phyloP scores from a whole-genome alignment of 2,888 invertebrate species.

The Zaprionus lineosus region DNA sequence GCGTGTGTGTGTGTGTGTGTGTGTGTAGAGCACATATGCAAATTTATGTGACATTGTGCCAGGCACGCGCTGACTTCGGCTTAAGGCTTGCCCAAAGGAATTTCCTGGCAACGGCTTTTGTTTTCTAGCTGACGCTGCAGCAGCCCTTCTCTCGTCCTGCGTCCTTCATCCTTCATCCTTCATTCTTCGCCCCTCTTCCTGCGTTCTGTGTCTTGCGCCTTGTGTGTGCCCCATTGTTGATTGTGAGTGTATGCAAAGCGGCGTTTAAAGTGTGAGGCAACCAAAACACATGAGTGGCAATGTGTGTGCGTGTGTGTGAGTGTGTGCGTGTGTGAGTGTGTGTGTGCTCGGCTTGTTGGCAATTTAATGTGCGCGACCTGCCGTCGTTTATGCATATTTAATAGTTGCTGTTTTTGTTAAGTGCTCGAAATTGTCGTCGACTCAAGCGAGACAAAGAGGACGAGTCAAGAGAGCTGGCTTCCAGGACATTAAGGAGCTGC shows the following conservation, averaged over 20 bases:
- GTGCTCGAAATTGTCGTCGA: constrained; percentile 69
- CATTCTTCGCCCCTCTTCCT: no score
- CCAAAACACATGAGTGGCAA: constrained; percentile 25
- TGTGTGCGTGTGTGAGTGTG: constrained; percentile 13
- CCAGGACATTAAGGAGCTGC: constrained; percentile 33
- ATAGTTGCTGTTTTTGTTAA: constrained; percentile 79
- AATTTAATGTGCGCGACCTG: constrained; percentile 73
- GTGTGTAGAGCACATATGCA: constrained; percentile 47
- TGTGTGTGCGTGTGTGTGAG: constrained; percentile 6
- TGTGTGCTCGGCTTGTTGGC: constrained; percentile 57
- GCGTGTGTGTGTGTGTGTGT: constrained; percentile 1
- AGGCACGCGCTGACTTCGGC: constrained; percentile 71
- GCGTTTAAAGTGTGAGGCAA: constrained; percentile 64
- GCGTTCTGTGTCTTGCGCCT: no score
- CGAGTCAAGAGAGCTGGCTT: constrained; percentile 19
- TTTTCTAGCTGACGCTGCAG: constrained; percentile 75
- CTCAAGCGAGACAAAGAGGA: constrained; percentile 17
- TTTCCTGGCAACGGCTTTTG: constrained; percentile 72
- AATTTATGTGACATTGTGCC: constrained; percentile 69
- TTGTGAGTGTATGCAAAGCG: constrained; percentile 81
- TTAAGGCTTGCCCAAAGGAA: constrained; percentile 74
- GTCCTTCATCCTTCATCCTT: constrained; percentile 1
- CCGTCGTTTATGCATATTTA: constrained; percentile 73
- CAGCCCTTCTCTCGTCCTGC: constrained; percentile 26
- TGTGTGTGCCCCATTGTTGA: constrained; percentile 48